Base-by-base conservation (phyloP, 53 echinoderm and acorn worm genomes). In the Paelopatides confundens region DNA sequence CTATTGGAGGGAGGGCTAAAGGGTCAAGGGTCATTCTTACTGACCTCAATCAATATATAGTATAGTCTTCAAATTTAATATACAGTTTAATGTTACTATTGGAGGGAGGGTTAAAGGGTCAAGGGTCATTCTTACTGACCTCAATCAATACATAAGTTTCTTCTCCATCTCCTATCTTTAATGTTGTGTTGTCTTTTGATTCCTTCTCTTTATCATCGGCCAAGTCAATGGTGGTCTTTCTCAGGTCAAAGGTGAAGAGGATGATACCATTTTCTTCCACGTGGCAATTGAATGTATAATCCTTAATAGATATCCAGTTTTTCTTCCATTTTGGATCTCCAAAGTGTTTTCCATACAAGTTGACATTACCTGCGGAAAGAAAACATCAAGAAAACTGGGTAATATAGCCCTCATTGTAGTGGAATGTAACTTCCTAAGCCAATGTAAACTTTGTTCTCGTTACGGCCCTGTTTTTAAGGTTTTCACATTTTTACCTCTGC, bases 251-350 rank as follows among this genome's bases (percentile, higher is more conserved):
- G 13, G 7, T 33, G 49, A 79, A 79, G 52, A 79, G 21, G 34
- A 26, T 31, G 3, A 53, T 79, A 21, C 79, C 79, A 33, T 79
- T 79, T 18, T 46, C 47, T 32, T 79, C 79, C 12, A 79, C 11
- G 28, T 79, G 79, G 18, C 79, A 79, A 32, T 51, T 79, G 52
- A 79, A 79, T 46, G 51, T 79, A 79, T 29, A 21, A 24, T 86
- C 86, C 76, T 54, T 85, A 46, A 92, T 89, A 1, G 67, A 81
- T 35, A 92, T 85, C 69, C 85, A 92, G 14, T 92, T 77, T 46
- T 92, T 92, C 32, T 89, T 85, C 92, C 92, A 92, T 24, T 86
- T 92, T 27, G 86, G 65, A 17, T 92, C 92, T 21, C 92, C 89
- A 50, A 81, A 82, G 36, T 86, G 74, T 31, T 86, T 79, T n/a